Base-by-base conservation (phyloP, 2,888 invertebrate species). In the Nymphalis urticae region DNA sequence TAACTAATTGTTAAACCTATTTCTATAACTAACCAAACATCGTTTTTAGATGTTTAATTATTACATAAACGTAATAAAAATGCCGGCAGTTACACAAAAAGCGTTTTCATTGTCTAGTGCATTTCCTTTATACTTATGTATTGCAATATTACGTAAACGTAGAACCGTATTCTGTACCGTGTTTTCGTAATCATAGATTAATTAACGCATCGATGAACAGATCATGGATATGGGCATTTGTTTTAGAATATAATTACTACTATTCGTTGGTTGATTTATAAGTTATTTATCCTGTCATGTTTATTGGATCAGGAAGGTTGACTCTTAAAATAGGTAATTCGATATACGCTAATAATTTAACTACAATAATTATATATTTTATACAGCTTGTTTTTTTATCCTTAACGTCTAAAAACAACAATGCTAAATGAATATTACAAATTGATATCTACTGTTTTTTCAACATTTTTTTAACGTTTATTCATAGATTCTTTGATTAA, bases 31-130 rank as follows among this genome's bases (percentile, higher is more conserved):
- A 36, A 36, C 17, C 13, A 50, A 56, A 32, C 27, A 16, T 24
- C 36, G 42, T 56, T 56, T 32, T 7, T 62, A 62, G 47, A 59
- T 61, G 69, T 80, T 78, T 79, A 77, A 73, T 72, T 71, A 75
- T 88, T 89, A 85, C 82, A 79, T 87, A 79, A 74, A 58, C 47
- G 70, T 60, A 63, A 76, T 63, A 68, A 81, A 85, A 86, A 85
- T 77, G 75, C 77, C 84, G 80, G 81, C 79, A 83, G 84, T 87
- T 86, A 83, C 80, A 83, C 80, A 82, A 80, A 86, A 85, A 82
- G 79, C 78, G 82, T 84, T 87, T 91, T 90, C 90, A 90, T 88
- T 90, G 90, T 91, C 90, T 90, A 89, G 90, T 88, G 85, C 89
- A 87, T 87, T 91, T 91, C 88, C 89, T 87, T 75, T 79, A 83